phyloP scores from a whole-genome alignment of 2,797 vertebrate genomes.

The Nothura maculosa region DNA sequence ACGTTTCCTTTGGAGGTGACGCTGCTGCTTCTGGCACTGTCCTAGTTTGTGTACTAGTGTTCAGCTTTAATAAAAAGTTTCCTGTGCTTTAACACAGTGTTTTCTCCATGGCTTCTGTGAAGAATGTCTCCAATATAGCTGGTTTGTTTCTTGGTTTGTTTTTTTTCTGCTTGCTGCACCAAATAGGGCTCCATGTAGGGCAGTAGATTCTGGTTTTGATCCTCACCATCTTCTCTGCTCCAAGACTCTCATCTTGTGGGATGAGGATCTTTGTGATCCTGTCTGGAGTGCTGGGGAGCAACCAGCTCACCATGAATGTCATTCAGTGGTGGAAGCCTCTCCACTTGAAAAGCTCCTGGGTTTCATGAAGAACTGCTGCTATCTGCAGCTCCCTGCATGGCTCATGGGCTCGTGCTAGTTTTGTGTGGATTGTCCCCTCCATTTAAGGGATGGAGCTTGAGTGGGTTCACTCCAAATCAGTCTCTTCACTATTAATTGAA shows the following conservation, averaged over 20 bases:
- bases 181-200: not conserved
- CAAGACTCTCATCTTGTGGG: not conserved
- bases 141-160: not conserved
- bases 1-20: not conserved
- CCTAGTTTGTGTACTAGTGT: not conserved
- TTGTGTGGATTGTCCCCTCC: not conserved
- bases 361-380: not conserved
- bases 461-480: not conserved
- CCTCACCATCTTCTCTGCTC: not conserved
- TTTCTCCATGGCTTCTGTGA: constrained; percentile 13
- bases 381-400: not conserved
- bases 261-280: not conserved
- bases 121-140: not conserved
- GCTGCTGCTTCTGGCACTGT: not conserved
- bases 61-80: not conserved
- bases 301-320: not conserved
- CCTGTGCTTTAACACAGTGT: not conserved
- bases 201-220: not conserved
- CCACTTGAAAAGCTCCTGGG: not conserved
- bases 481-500: not conserved
- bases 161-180: not conserved
- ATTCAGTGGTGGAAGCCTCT: not conserved
- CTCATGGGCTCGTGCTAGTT: constrained; percentile 1
- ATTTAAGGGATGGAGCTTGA: not conserved
- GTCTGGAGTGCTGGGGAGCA: not conserved